Evolutionary conservation across 2,888 invertebrate species (phyloP).

Genomic region (Willowsia nigromaculata): DNA sequence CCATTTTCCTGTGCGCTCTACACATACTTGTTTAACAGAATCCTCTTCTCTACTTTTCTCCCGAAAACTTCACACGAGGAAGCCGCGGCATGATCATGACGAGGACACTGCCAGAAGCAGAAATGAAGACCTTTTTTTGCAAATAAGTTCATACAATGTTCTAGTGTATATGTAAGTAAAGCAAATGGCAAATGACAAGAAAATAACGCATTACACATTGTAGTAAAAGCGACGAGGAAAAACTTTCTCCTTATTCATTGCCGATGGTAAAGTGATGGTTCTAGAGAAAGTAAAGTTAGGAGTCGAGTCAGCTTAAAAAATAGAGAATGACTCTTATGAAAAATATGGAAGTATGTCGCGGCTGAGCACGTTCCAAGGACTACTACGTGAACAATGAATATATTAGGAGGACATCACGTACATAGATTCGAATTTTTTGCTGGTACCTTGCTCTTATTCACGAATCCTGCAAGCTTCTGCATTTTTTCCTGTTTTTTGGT

Average conservation of each 20-base stretch:
- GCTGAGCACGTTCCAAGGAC: slow-evolving; percentile 36
- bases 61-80: slow-evolving; percentile 11
- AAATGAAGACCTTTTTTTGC: slow-evolving; percentile 1
- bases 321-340: not conserved
- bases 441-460: slow-evolving; percentile 59
- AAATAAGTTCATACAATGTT: not conserved
- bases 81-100: not conserved
- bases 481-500: slow-evolving; percentile 31
- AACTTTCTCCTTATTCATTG: not conserved
- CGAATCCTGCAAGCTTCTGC: slow-evolving; percentile 67
- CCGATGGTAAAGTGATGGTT: not conserved
- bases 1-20: not conserved
- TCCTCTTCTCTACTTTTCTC: not conserved
- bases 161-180: not conserved
- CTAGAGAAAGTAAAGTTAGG: not conserved
- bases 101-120: not conserved
- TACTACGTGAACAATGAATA: slow-evolving; percentile 45
- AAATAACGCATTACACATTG: not conserved
- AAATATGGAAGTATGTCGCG: slow-evolving; percentile 15
- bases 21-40: not conserved
- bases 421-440: not conserved
- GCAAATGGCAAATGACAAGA: not conserved
- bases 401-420: slow-evolving; percentile 32
- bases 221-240: not conserved
- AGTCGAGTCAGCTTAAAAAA: not conserved